phyloP scores from a whole-genome alignment of 1,140 invertebrate genomes.

The Drosophila orosa region DNA sequence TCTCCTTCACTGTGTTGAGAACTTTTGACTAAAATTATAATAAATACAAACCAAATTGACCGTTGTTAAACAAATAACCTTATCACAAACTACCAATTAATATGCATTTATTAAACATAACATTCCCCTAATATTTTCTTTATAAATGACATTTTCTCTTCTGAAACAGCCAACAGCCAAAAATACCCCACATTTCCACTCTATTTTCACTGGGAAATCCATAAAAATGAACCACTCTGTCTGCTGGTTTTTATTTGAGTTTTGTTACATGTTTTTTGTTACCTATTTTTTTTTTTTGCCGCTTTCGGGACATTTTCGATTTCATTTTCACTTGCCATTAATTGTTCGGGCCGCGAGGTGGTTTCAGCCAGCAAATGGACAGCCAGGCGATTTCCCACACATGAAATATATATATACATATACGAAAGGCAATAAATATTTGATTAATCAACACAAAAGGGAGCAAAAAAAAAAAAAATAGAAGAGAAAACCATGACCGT shows the following conservation, averaged over 20 bases:
- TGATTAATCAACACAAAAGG: slow-evolving; percentile 27
- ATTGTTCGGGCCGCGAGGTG: slow-evolving; percentile 22
- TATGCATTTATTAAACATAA: background rate
- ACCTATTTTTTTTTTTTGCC: slow-evolving; percentile 14
- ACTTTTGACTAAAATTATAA: no score
- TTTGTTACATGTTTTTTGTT: slow-evolving; percentile 38
- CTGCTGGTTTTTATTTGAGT: slow-evolving; percentile 33
- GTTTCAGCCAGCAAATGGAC: slow-evolving; percentile 5
- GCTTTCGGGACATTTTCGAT: slow-evolving; percentile 35
- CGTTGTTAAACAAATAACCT: no score
- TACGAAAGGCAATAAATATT: slow-evolving; percentile 27
- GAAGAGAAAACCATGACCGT: background rate
- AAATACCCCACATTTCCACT: background rate
- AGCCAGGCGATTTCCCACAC: slow-evolving; percentile 15
- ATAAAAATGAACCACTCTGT: slow-evolving; percentile 34
- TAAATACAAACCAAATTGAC: no score
- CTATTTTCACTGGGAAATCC: slow-evolving; percentile 1
- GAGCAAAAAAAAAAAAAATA: background rate
- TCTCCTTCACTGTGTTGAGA: no score
- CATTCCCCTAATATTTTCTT: background rate
- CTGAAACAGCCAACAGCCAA: background rate
- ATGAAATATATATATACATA: slow-evolving; percentile 22
- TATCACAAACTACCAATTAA: no score
- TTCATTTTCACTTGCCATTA: slow-evolving; percentile 43
- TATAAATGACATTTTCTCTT: background rate